These are phyloP conservation scores for Plusia festucae DNA, from an alignment of 2,888 invertebrate genomes.

Conservation along the genomic window DNA sequence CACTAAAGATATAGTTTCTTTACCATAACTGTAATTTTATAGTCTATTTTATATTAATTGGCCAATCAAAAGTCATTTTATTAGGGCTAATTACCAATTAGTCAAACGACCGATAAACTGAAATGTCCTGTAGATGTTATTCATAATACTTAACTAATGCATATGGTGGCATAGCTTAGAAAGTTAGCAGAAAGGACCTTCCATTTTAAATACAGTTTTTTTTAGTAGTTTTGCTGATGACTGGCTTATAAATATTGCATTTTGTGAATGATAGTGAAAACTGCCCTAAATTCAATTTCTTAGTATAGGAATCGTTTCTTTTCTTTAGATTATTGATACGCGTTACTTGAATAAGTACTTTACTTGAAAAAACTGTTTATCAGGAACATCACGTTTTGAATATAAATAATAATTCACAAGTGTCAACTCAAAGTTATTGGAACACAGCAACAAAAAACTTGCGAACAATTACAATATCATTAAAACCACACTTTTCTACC, in stretches of 20 bases:
- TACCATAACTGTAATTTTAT: constrained; percentile 43
- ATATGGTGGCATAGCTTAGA: background rate
- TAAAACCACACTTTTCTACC: constrained; percentile 12
- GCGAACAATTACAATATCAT: background rate
- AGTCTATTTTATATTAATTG: constrained; percentile 27
- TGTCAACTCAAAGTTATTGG: constrained; percentile 1
- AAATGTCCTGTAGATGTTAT: background rate
- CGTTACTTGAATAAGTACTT: background rate
- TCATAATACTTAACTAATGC: too few relatives aligned
- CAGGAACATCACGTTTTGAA: background rate
- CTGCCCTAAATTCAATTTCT: too few relatives aligned
- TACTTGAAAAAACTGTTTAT: background rate
- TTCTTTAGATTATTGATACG: too few relatives aligned
- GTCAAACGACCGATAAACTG: background rate
- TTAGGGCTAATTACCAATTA: constrained; percentile 23
- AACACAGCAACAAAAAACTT: background rate
- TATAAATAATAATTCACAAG: background rate
- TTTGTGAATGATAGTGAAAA: too few relatives aligned
- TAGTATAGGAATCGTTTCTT: too few relatives aligned
- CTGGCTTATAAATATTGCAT: too few relatives aligned
- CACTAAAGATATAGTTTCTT: constrained; percentile 13
- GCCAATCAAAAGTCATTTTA: constrained; percentile 36
- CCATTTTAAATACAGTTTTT: too few relatives aligned
- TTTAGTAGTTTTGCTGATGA: too few relatives aligned
- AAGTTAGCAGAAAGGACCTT: background rate